Conservation (phyloP, 1,140 invertebrate species). For the Leptinotarsa undecemlineata region DNA sequence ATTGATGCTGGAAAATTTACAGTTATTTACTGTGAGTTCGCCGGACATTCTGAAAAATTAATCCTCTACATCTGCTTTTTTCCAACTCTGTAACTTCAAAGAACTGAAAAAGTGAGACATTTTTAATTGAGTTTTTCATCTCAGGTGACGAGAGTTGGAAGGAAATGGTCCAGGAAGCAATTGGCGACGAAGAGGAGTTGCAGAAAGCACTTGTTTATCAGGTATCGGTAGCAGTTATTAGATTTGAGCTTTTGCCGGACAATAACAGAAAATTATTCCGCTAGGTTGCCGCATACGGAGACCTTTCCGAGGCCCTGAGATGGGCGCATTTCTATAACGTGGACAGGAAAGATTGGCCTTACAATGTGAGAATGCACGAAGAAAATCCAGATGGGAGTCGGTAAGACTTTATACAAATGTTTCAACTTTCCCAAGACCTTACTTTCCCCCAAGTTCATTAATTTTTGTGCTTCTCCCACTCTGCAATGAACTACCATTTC, state of each 20-base stretch:
- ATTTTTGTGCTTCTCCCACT: no score
- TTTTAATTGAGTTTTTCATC: conserved; percentile 8
- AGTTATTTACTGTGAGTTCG: no score
- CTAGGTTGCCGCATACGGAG: conserved; percentile 58
- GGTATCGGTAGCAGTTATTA: not conserved
- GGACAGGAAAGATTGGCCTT: conserved; percentile 61
- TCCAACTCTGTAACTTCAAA: no score
- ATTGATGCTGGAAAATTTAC: no score
- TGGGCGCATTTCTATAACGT: conserved; percentile 66
- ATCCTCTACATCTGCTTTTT: no score
- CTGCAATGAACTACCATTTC: no score
- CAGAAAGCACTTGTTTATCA: conserved; percentile 61
- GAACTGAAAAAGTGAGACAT: no score
- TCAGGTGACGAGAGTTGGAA: conserved; percentile 64
- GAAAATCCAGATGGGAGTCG: conserved; percentile 45
- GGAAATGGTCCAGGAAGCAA: conserved; percentile 69
- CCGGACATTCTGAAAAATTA: no score
- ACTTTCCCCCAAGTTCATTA: no score
- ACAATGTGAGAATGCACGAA: conserved; percentile 57
- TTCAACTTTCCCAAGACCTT: no score
- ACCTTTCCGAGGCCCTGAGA: conserved; percentile 62
- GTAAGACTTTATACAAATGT: not conserved
- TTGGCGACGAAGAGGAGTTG: conserved; percentile 60
- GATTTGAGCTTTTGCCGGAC: no score
- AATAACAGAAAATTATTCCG: no score